Percentiles rank a stretch among this genome's conserved stretches.
Conservation (phyloP, 1,140 invertebrate species). For the Argopecten irradians region DNA sequence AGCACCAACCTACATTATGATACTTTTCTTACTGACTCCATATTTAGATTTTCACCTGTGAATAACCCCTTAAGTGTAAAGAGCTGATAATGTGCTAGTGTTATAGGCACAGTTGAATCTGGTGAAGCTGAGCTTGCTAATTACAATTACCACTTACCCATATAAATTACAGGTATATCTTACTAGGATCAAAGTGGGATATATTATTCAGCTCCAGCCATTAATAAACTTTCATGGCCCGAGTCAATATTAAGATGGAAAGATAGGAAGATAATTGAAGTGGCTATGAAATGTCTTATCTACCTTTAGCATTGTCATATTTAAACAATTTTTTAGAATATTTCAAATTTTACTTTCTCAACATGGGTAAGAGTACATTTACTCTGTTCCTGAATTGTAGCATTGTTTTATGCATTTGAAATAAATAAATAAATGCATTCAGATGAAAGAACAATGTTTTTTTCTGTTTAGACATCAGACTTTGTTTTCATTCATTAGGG, state of each 20-base stretch:
- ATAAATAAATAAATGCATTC: not conserved
- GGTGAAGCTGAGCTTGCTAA: not conserved
- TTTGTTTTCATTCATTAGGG: not conserved
- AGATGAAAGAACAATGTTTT: not conserved
- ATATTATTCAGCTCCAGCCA: not conserved
- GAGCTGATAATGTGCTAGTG: not conserved
- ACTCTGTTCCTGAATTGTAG: not conserved
- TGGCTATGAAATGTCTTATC: not conserved
- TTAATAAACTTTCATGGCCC: conserved; percentile 1
- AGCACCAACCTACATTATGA: too few relatives aligned
- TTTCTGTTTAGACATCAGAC: not conserved
- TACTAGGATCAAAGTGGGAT: not conserved
- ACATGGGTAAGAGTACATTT: too few relatives aligned
- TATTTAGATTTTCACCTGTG: too few relatives aligned
- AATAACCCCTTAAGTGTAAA: too few relatives aligned
- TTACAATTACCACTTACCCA: not conserved
- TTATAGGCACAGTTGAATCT: not conserved
- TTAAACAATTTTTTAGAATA: not conserved
- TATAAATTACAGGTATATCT: conserved; percentile 10
- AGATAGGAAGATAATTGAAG: conserved; percentile 13
- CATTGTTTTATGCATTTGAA: not conserved
- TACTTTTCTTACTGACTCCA: too few relatives aligned
- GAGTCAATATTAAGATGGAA: not conserved
- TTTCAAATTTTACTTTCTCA: not conserved
- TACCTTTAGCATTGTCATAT: not conserved